Base-by-base conservation (phyloP, 2,888 invertebrate species). In the Heteropelma amictum region DNA sequence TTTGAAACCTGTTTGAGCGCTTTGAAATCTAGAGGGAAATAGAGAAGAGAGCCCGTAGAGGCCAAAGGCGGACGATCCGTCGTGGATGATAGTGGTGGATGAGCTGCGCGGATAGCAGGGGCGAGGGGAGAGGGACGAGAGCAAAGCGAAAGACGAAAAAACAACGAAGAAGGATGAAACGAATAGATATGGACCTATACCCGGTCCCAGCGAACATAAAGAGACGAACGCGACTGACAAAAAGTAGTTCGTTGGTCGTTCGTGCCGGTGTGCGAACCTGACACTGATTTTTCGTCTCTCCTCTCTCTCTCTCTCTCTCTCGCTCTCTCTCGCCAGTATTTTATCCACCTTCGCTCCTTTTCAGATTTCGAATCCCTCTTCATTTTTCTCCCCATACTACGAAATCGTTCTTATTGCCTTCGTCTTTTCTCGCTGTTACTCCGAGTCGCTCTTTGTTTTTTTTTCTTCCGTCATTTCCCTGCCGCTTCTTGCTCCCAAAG, bases 1-100 rank as follows among this genome's bases (percentile, higher is more conserved):
- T 88, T 87, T 86, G 87, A 88, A 88, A 88, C 88, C 88, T 87
- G 88, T 88, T 88, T 87, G 86, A 85, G 85, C 83, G 83, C 86
- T 87, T 87, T 86, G 85, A 87, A n/a, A 87, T 86, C 86, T 85
- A 85, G 85, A 84, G 84, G 75, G 73, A 84, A 85, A 85, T 85
- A 83, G 82, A 85, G 74, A 80, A 81, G 79, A 61, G 79, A 61
- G 70, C 65, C 33, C 67, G 49, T 70, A 47, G 81, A 76, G 77
- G 67, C 79, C 79, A 82, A 80, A 83, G 81, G 80, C 81, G 81
- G 74, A 72, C 78, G 79, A 56, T 64, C 69, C 72, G 58, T 60
- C 54, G 35, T 28, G 68, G 49, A 42, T 30, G 42, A 49, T 35
- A 63, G 68, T 42, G 40, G 47, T 12, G 12, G 53, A 65, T 5